Evolutionary conservation across 2,113 vertebrate species (phyloP), one percentile per base, ranked within the genome.

Genomic region (Cheilinus undulatus): DNA sequence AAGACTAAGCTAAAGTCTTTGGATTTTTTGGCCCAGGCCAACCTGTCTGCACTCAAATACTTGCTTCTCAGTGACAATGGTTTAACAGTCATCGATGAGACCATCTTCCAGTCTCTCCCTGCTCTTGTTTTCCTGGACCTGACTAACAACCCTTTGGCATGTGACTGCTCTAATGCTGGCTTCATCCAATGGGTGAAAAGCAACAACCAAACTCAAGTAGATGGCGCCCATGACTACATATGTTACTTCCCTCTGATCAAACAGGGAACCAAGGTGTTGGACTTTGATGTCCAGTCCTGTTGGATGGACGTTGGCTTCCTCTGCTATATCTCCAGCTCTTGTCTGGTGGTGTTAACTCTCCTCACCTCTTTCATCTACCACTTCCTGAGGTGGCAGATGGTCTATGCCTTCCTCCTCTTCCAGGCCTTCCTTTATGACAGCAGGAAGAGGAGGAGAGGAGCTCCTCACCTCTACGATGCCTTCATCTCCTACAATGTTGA

Each of bases 401-500:
- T 85, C 30, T 92, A 91, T 38, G 61, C 66, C 10, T 92, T 85
- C 46, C 84, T 90, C 63, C 79, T 90, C n/a, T 69, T 90, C 42
- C 57, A 82, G 19, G 91, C 89, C 6, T 90, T 77, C 58, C 43
- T 91, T 14, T 90, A 89, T 13, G 80, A 93, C 53, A 75, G 27
- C 65, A 86, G 75, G 48, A 56, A 62, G 45, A 80, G 54, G 57
- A 59, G 56, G 23, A 59, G 2, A 19, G 20, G 12, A 72, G 58
- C 13, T 61, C 57, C 68, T 14, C 48, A 52, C 4, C 28, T 32
- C 14, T 92, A 91, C 15, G 90, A 92, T 13, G 86, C 90, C n/a
- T 92, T 92, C 46, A 74, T 92, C 56, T 92, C 89, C 17, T 92
- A 92, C 79, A 91, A 90, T 11, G n/a, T 34, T 22, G 45, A 80